phyloP scores from a whole-genome alignment of 1,140 invertebrate species.

The Phocides pigmalion region DNA sequence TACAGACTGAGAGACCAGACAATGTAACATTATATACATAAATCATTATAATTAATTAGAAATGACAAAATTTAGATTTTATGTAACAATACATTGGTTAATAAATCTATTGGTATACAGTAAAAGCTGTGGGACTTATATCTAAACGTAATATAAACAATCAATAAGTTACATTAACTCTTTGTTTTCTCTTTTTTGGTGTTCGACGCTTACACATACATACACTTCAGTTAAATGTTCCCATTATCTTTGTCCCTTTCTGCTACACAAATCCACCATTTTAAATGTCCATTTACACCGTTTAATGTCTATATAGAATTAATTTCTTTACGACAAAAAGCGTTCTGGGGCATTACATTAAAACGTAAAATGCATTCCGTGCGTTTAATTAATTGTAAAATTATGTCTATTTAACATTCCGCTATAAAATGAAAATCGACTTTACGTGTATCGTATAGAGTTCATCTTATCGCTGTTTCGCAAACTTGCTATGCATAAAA shows the following conservation, averaged over 20 bases:
- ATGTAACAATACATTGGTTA: constrained; percentile 30
- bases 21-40: constrained; percentile 27
- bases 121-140: constrained; percentile 45
- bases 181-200: constrained; percentile 11
- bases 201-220: neutral
- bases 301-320: constrained; percentile 8
- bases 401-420: neutral
- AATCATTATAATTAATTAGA: constrained; percentile 34
- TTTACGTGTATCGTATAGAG: constrained; percentile 1
- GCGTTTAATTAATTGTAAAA: neutral
- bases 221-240: constrained; percentile 7
- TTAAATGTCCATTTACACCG: neutral
- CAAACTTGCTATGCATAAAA: constrained; percentile 13
- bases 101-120: constrained; percentile 46
- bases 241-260: constrained; percentile 5
- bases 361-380: constrained; percentile 17
- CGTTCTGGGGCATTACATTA: constrained; percentile 19
- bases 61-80: constrained; percentile 35
- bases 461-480: neutral
- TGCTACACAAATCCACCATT: constrained; percentile 19
- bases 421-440: neutral
- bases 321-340: constrained; percentile 10
- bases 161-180: constrained; percentile 27
- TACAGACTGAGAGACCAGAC: neutral
- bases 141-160: constrained; percentile 45